Conservation (phyloP, 1,140 invertebrate species). For the Drosophila teissieri region DNA sequence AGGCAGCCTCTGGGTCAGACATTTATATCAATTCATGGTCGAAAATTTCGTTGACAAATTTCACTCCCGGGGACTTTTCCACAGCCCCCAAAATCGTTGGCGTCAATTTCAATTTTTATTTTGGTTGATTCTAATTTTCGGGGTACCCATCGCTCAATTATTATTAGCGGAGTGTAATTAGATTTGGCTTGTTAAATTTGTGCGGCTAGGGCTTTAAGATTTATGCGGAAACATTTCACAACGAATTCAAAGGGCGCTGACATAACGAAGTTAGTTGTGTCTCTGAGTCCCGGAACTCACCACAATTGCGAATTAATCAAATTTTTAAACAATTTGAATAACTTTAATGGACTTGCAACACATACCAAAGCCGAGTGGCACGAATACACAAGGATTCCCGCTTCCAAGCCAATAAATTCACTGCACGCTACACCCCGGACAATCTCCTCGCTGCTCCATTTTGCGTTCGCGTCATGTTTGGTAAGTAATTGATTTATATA, state of each 20-base stretch:
- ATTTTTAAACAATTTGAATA: slow-evolving; percentile 59
- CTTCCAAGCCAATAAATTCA: slow-evolving; percentile 52
- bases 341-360: slow-evolving; percentile 52
- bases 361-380: slow-evolving; percentile 34
- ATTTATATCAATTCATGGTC: slow-evolving; percentile 75
- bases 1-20: slow-evolving; percentile 27
- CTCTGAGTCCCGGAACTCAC: slow-evolving; percentile 9
- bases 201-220: slow-evolving; percentile 43
- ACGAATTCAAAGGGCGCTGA: slow-evolving; percentile 14
- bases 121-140: slow-evolving; percentile 26
- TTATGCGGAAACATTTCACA: neutral
- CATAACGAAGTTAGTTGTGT: slow-evolving; percentile 43
- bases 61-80: slow-evolving; percentile 34
- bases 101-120: slow-evolving; percentile 71
- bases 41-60: slow-evolving; percentile 58
- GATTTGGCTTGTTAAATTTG: slow-evolving; percentile 61
- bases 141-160: slow-evolving; percentile 62
- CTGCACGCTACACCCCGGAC: slow-evolving; percentile 9
- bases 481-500: slow-evolving; percentile 81
- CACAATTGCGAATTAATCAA: slow-evolving; percentile 57
- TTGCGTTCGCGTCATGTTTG: slow-evolving; percentile 59
- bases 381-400: slow-evolving; percentile 32
- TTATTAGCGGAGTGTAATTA: slow-evolving; percentile 65
- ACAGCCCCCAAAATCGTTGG: slow-evolving; percentile 35
- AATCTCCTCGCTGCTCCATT: neutral